Evolutionary conservation across 2,113 vertebrate species (phyloP).

Genomic region (Pholis gunnellus): DNA sequence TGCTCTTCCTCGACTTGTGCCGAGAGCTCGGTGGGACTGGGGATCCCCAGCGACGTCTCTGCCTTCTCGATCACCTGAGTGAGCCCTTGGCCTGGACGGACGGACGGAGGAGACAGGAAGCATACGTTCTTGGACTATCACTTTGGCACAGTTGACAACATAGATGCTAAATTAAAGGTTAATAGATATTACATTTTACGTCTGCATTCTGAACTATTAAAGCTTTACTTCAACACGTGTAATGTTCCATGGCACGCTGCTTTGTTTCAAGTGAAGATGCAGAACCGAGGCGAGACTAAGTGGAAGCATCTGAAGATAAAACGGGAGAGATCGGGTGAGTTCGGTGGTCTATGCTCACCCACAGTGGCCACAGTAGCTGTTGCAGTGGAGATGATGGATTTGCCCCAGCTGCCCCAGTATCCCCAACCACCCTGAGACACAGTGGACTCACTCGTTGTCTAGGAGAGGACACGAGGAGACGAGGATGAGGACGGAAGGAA

Average conservation of each 20-base stretch:
- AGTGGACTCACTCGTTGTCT: conserved; percentile 72
- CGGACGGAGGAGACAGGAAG: neutral
- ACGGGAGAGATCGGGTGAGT: too few relatives aligned
- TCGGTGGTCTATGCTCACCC: conserved; percentile 84
- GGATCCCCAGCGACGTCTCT: conserved; percentile 94
- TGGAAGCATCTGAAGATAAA: too few relatives aligned
- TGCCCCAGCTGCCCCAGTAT: conserved; percentile 97
- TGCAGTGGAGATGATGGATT: conserved; percentile 93
- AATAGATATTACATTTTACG: neutral
- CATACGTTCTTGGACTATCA: too few relatives aligned
- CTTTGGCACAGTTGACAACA: too few relatives aligned
- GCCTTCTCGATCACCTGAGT: conserved; percentile 97
- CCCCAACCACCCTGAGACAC: conserved; percentile 90
- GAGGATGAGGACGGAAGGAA: neutral
- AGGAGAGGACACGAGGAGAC: neutral
- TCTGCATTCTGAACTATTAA: neutral
- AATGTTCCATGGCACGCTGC: neutral
- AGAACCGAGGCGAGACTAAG: neutral
- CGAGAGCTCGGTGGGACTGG: conserved; percentile 90
- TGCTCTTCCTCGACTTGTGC: conserved; percentile 78
- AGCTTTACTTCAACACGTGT: neutral
- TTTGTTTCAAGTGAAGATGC: neutral
- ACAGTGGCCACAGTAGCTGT: conserved; percentile 95
- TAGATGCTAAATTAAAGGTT: too few relatives aligned
- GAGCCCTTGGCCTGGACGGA: conserved; percentile 91